Percentiles rank a stretch among this genome's conserved stretches.
Conservation (phyloP, 30 jellyfish, hydroid and myxozoan species). For the Calvadosia cruxmelitensis region DNA sequence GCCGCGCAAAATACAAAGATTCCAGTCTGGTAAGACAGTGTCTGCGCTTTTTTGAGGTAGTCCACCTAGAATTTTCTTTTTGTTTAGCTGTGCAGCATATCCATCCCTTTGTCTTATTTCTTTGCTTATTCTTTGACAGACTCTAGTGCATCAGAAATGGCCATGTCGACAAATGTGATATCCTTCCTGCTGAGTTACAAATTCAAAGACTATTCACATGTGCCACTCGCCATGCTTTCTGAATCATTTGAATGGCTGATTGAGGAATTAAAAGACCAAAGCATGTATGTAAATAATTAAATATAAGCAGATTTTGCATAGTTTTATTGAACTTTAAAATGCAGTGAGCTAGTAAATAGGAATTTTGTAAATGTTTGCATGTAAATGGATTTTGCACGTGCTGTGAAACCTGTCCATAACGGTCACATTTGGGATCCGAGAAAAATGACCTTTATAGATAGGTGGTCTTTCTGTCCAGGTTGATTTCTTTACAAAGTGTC, state of each 20-base stretch:
- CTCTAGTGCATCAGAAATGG: neutral
- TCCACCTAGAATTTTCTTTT: neutral
- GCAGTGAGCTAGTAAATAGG: too few species aligned
- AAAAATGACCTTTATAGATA: too few species aligned
- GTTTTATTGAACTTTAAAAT: too few species aligned
- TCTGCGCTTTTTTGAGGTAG: too few species aligned
- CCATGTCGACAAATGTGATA: neutral
- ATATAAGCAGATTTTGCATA: neutral
- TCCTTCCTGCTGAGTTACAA: neutral
- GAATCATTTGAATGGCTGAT: neutral
- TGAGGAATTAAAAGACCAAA: neutral
- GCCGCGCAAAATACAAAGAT: too few species aligned
- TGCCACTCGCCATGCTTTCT: neutral
- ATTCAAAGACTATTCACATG: neutral
- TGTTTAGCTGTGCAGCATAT: neutral
- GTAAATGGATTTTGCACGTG: too few species aligned
- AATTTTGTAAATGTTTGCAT: too few species aligned
- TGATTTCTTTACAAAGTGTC: too few species aligned
- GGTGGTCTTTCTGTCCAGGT: too few species aligned
- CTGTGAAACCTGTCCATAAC: too few species aligned
- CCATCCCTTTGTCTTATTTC: neutral
- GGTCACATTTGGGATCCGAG: too few species aligned
- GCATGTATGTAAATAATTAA: neutral
- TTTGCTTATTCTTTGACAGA: neutral
- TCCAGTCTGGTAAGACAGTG: too few species aligned